These are phyloP conservation scores for Drosophila pachea DNA, from an alignment of 1,140 invertebrate genomes.

Conservation along the genomic window DNA sequence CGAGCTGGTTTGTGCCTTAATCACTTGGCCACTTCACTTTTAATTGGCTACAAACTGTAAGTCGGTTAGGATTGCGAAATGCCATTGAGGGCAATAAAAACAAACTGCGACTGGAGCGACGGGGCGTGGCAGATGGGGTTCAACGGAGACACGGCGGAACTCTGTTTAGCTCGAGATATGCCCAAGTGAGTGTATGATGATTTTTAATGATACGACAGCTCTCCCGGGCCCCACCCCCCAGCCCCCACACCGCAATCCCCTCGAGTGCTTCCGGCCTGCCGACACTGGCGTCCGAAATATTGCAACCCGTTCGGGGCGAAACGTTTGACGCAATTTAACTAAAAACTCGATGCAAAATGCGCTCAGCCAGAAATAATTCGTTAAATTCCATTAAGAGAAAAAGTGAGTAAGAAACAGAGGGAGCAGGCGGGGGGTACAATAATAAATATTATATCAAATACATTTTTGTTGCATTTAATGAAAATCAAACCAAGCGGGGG, in stretches of 20 bases:
- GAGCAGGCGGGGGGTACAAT: conserved; percentile 18
- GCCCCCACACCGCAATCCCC: not conserved
- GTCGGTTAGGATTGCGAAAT: conserved; percentile 47
- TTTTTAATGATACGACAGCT: conserved; percentile 37
- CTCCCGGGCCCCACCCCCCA: not conserved
- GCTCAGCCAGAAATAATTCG: conserved; percentile 61
- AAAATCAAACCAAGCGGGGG: conserved; percentile 46
- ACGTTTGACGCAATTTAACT: conserved; percentile 35
- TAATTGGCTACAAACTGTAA: conserved; percentile 74
- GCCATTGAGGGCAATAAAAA: conserved; percentile 64
- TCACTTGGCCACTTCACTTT: conserved; percentile 73
- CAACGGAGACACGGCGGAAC: not conserved
- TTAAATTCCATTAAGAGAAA: conserved; percentile 13
- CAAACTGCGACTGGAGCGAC: conserved; percentile 36
- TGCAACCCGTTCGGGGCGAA: conserved; percentile 25
- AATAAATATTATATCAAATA: conserved; percentile 39
- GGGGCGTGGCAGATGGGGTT: conserved; percentile 1
- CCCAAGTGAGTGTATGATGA: conserved; percentile 27
- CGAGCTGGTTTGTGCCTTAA: conserved; percentile 42
- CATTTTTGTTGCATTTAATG: conserved; percentile 69
- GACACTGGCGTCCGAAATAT: conserved; percentile 30
- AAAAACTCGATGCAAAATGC: conserved; percentile 38
- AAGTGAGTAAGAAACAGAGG: conserved; percentile 3
- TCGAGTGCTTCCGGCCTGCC: conserved; percentile 8
- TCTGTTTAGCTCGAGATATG: conserved; percentile 34